Percentiles rank a stretch among this genome's conserved stretches.
These are phyloP conservation scores for Trilocha varians DNA, from an alignment of 2,888 invertebrate genomes.

Conservation along the genomic window DNA sequence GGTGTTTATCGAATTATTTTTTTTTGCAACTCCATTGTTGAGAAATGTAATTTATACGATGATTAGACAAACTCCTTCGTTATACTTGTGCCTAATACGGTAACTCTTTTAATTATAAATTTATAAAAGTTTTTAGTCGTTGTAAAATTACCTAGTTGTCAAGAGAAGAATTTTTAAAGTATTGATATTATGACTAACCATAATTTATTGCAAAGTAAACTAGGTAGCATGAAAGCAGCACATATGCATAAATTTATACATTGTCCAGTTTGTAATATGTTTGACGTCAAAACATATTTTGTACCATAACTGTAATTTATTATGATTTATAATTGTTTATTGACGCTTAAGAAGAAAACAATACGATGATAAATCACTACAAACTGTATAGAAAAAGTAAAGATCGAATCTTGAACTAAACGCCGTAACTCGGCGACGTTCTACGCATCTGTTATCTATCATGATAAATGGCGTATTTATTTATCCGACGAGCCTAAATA, in stretches of 20 bases:
- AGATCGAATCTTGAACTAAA: slow-evolving; percentile 56
- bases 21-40: not conserved
- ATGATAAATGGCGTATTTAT: slow-evolving; percentile 74
- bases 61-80: no score
- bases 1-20: slow-evolving; percentile 4
- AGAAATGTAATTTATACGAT: not conserved
- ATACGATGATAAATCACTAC: slow-evolving; percentile 53
- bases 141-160: no score
- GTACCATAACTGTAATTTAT: not conserved
- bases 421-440: slow-evolving; percentile 51
- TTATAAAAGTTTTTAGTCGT: no score
- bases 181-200: no score
- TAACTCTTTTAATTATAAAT: no score
- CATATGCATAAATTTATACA: no score
- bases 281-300: no score
- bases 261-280: no score
- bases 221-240: no score
- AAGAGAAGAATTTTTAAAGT: no score
- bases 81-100: no score
- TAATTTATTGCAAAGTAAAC: no score
- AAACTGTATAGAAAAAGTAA: slow-evolving; percentile 40
- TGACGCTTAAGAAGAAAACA: slow-evolving; percentile 25
- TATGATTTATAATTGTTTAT: not conserved
- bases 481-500: slow-evolving; percentile 72
- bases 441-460: slow-evolving; percentile 69